Evolutionary conservation across 2,797 vertebrate genomes (phyloP), one percentile per base, ranked within the genome.

Genomic region (Crotalus adamanteus): DNA sequence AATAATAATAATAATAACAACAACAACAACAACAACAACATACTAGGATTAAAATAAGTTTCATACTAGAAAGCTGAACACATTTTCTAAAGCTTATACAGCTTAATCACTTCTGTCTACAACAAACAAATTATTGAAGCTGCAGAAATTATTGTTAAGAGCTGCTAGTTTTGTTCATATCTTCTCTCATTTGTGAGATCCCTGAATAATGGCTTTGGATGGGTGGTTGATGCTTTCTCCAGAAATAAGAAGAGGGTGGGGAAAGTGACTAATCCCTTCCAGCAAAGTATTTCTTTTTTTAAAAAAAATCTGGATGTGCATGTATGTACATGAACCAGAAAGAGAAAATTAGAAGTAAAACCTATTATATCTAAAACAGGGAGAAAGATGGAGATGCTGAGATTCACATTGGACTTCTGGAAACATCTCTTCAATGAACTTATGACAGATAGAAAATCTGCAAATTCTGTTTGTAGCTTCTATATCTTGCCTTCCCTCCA

Each of bases 31-130:
- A 37, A 37, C 37, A 37, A 37, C 37, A 37, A 56, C 53, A 87
- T 87, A 56, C 6, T 18, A 56, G 14, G 4, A 92, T 93, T 93
- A 92, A 28, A 89, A 55, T 20, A 31, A 86, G 91, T 83, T 83
- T 83, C 73, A 47, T 47, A 56, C n/a, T 55, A 73, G 94, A 83
- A 95, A 91, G 42, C 56, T 2, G 86, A 78, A 53, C 31, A 28
- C 4, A 53, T 61, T 96, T 0, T 0, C 1, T 88, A 57, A 88
- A 25, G 31, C 13, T 28, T 42, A 31, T 22, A 20, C 18, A 59
- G 5, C 26, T 55, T 92, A 13, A 13, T 88, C 16, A 88, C 37
- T 57, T 55, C 28, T 88, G 87, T 13, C 57, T n/a, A 37, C 28
- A 55, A 26, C 31, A 83, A 73, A 69, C 51, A 37, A 60, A 53